Conservation (phyloP, 2,113 vertebrate species). For the Thermophis baileyi region DNA sequence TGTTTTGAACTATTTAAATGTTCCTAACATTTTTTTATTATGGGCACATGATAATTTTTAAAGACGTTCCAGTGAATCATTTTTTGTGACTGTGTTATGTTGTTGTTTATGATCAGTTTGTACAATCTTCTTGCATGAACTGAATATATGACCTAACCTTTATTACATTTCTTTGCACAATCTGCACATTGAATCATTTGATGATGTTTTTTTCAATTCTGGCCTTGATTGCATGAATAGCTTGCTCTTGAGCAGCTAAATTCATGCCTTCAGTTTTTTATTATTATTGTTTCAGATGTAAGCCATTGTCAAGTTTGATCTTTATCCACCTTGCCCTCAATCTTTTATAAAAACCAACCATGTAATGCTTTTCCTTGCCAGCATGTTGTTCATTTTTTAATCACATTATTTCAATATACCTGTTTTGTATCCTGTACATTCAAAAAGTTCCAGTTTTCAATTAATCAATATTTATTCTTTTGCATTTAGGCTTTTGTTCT, state of each 20-base stretch:
- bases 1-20: too few species aligned
- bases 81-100: not conserved
- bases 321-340: not conserved
- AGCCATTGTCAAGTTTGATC: not conserved
- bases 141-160: not conserved
- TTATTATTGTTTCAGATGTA: not conserved
- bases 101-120: not conserved
- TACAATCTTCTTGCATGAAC: not conserved
- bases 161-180: not conserved
- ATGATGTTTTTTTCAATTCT: not conserved
- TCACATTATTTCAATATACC: not conserved
- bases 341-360: not conserved
- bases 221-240: not conserved
- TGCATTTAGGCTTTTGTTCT: not conserved
- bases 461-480: not conserved
- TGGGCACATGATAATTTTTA: not conserved
- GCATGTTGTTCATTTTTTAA: too few species aligned
- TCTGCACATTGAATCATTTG: not conserved
- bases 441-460: not conserved
- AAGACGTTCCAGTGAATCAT: not conserved
- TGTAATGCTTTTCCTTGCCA: not conserved
- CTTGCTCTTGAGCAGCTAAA: not conserved
- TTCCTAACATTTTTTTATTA: not conserved
- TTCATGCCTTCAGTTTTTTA: not conserved
- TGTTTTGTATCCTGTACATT: not conserved